Evolutionary conservation across 2,888 invertebrate genomes (phyloP).

Genomic region (Quadriops clusia): DNA sequence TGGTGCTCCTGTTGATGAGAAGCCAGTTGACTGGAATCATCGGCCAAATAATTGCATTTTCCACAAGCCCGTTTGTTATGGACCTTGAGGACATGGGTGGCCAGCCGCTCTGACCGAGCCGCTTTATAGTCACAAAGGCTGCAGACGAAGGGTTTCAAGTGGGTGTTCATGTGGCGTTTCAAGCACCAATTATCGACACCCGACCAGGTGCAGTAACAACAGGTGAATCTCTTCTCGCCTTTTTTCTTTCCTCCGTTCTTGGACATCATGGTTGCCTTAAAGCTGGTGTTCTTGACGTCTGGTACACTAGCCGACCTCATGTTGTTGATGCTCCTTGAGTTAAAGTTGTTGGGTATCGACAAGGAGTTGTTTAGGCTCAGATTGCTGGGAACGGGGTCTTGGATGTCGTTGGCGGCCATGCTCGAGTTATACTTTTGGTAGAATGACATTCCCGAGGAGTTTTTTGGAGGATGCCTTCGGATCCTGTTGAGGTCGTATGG

Average conservation of each 20-base stretch:
- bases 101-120: conserved; percentile 77
- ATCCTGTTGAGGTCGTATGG: conserved; percentile 78
- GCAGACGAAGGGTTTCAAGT: conserved; percentile 84
- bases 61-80: conserved; percentile 86
- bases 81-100: conserved; percentile 83
- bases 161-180: conserved; percentile 84
- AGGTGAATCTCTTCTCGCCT: conserved; percentile 45
- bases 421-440: conserved; percentile 35
- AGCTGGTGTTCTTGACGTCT: conserved; percentile 23
- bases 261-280: conserved; percentile 20
- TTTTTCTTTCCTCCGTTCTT: conserved; percentile 32
- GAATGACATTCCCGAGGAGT: conserved; percentile 42
- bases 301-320: conserved; percentile 20
- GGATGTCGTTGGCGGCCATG: conserved; percentile 14
- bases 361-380: conserved; percentile 15
- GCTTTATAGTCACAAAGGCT: conserved; percentile 88
- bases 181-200: conserved; percentile 91
- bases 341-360: conserved; percentile 30
- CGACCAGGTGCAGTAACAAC: conserved; percentile 86
- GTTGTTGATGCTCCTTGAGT: conserved; percentile 21
- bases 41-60: conserved; percentile 77
- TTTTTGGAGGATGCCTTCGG: conserved; percentile 50
- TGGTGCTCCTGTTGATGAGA: conserved; percentile 67
- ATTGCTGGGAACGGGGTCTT: too few species aligned
- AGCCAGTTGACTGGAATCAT: conserved; percentile 68